Evolutionary conservation across 2,113 vertebrate species (phyloP).

Genomic region (Vimba vimba): DNA sequence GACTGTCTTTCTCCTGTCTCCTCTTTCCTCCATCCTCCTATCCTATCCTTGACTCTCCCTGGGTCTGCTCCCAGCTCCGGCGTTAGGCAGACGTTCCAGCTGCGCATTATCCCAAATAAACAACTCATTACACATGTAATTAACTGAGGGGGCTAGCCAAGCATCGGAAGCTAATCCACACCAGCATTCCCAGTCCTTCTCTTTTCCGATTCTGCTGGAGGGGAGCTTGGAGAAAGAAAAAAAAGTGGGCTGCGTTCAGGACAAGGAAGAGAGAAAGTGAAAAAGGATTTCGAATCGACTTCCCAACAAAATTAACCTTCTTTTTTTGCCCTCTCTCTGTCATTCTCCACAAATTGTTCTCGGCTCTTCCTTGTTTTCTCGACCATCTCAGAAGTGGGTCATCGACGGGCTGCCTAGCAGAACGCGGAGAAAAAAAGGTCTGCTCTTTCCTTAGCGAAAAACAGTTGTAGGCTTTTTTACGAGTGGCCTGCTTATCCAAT

Average conservation of each 20-base stretch:
- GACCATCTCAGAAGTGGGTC: conserved; percentile 81
- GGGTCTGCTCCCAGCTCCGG: conserved; percentile 67
- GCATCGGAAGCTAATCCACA: conserved; percentile 75
- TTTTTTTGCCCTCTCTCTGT: conserved; percentile 48
- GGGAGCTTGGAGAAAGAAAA: conserved; percentile 62
- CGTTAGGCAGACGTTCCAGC: conserved; percentile 63
- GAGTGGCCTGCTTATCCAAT: conserved; percentile 78
- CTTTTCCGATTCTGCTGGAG: conserved; percentile 68
- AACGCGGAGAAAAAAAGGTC: conserved; percentile 61
- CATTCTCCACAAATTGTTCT: conserved; percentile 67
- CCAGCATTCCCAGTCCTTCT: conserved; percentile 75
- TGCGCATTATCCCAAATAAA: conserved; percentile 82
- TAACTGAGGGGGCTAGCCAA: conserved; percentile 76
- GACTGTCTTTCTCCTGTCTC: conserved; percentile 51
- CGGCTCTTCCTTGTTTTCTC: conserved; percentile 76
- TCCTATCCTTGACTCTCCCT: conserved; percentile 56
- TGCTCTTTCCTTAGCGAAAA: conserved; percentile 59
- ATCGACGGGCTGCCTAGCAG: conserved; percentile 75
- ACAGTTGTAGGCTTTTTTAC: conserved; percentile 71
- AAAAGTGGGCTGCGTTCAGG: conserved; percentile 46
- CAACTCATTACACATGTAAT: conserved; percentile 82
- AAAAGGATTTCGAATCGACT: conserved; percentile 63
- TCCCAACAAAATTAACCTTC: conserved; percentile 66
- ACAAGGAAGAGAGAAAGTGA: conserved; percentile 29
- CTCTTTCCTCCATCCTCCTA: conserved; percentile 55